Evolutionary conservation across 30 jellyfish, hydroid and myxozoan genomes (phyloP), one percentile per base, ranked within the genome.

Genomic region (Euphysa ruthae): DNA sequence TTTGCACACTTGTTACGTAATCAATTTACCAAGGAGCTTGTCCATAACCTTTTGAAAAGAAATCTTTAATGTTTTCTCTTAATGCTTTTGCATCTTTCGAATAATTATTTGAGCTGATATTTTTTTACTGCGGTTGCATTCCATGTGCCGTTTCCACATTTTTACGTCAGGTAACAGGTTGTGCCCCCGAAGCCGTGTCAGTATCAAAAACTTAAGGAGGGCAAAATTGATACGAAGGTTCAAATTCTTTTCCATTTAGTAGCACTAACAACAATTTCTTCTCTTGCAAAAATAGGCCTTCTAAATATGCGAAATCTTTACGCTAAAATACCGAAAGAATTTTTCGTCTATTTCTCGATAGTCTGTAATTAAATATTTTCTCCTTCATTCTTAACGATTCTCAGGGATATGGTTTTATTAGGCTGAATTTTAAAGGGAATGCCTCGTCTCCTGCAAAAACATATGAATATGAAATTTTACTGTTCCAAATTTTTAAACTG

Each of bases 401-500:
- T 60, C 87, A 30, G 34, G 90, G 90, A 58, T 80, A 70, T 24
- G 76, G 82, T 60, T 60, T 70, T 57, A 79, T 55, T 22, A 81
- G 73, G 69, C 49, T 73, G n/a, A 78, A 34, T 73, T 68, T 81
- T 69, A 81, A 66, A 24, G 79, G 94, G 71, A 81, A 81, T 49
- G 84, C 94, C 60, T 73, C 73, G 35, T 81, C 85, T 49, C 94
- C 91, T 20, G 69, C 71, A 49, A 81, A 73, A 31, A 72, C 81
- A 43, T 58, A 80, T 34, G 93, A 74, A 75, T 55, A 80, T 61
- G 49, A 35, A 34, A 32, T 61, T 22, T 60, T 57, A 43, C 84
- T 71, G 38, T 61, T 52, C 44, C 84, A 58, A 46, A 70, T 77
- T 69, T 54, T 66, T 52, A 74, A 35, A 75, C 32, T 3, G 92